phyloP scores from a whole-genome alignment of 2,888 invertebrate species.

The Scaptomyza caliginosa region DNA sequence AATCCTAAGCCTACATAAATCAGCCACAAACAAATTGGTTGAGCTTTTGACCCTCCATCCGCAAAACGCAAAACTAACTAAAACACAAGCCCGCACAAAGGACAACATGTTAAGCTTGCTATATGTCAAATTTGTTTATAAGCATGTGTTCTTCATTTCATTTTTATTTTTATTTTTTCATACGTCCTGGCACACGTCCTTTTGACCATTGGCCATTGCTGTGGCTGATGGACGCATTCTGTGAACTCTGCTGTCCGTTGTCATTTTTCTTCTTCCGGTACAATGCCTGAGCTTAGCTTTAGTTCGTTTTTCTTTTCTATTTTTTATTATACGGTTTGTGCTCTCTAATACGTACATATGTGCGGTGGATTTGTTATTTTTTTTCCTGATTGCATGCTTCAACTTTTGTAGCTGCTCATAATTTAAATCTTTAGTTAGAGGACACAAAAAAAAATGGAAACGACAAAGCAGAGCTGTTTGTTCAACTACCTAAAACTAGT shows the following conservation, averaged over 20 bases:
- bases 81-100: slow-evolving; percentile 45
- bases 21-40: slow-evolving; percentile 66
- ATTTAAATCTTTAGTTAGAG: slow-evolving; percentile 36
- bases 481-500: slow-evolving; percentile 45
- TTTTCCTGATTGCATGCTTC: slow-evolving; percentile 48
- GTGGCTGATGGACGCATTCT: slow-evolving; percentile 39
- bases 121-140: slow-evolving; percentile 74
- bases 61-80: slow-evolving; percentile 10
- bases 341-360: slow-evolving; percentile 20
- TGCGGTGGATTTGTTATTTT: slow-evolving; percentile 38
- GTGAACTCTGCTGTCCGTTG: slow-evolving; percentile 38
- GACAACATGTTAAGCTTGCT: slow-evolving; percentile 74
- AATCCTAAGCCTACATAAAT: slow-evolving; percentile 65
- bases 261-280: slow-evolving; percentile 53
- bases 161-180: too few relatives aligned
- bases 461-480: slow-evolving; percentile 20
- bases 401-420: slow-evolving; percentile 36
- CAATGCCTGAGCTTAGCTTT: slow-evolving; percentile 32
- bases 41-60: slow-evolving; percentile 40
- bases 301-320: background rate
- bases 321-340: slow-evolving; percentile 37
- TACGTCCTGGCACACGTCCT: slow-evolving; percentile 23
- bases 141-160: slow-evolving; percentile 38
- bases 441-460: slow-evolving; percentile 2
- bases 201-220: slow-evolving; percentile 8